Evolutionary conservation across 2,888 invertebrate genomes (phyloP).

Genomic region (Dryococelus australis): DNA sequence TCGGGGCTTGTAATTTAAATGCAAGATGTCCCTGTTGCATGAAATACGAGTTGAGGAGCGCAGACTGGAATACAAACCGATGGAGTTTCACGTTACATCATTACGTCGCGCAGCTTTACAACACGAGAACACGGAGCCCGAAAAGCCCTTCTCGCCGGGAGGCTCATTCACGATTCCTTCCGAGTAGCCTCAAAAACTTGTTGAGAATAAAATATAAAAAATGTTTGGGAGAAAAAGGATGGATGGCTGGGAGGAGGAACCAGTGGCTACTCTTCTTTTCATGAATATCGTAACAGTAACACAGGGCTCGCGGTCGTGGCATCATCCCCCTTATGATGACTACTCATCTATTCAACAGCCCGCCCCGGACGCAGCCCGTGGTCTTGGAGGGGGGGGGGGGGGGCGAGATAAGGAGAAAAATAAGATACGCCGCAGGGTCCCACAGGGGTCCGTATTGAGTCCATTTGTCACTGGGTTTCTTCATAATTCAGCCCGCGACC

Average conservation of each 20-base stretch:
- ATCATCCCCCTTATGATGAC: slow-evolving; percentile 22
- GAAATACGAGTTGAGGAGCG: not conserved
- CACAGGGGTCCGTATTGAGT: slow-evolving; percentile 34
- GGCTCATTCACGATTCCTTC: not conserved
- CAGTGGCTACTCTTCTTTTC: slow-evolving; percentile 21
- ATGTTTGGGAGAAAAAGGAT: not conserved
- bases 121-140: not conserved
- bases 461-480: slow-evolving; percentile 38
- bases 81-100: not conserved
- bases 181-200: slow-evolving; percentile 22
- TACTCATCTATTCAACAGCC: slow-evolving; percentile 30
- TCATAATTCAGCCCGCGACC: slow-evolving; percentile 38
- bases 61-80: not conserved
- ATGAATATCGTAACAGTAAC: slow-evolving; percentile 27
- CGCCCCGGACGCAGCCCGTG: not conserved
- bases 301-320: not conserved
- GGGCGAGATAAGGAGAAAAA: not conserved
- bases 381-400: not conserved
- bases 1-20: not conserved
- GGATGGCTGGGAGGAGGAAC: not conserved
- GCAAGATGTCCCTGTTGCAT: not conserved
- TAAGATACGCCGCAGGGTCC: not conserved
- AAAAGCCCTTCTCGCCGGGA: not conserved
- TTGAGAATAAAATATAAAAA: slow-evolving; percentile 19
- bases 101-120: not conserved